A percentile compares a stretch with the other conserved stretches of the same genome.
Evolutionary conservation across 1,140 invertebrate genomes (phyloP).

Genomic region (Drosophila navojoa): DNA sequence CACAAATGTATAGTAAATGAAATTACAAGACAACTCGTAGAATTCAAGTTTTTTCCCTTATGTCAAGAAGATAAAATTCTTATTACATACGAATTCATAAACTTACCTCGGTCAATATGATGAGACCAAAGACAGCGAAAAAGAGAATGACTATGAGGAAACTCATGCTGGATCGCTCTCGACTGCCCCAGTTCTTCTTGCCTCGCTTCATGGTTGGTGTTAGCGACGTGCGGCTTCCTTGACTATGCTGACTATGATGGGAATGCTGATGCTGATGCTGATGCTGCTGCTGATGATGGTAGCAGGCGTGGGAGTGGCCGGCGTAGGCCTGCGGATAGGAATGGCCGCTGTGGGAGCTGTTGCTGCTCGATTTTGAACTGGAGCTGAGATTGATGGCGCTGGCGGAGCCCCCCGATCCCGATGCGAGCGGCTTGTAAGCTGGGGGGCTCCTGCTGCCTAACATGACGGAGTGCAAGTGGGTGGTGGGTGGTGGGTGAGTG

Average conservation of each 20-base stretch:
- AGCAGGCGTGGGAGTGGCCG: constrained; percentile 61
- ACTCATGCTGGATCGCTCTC: constrained; percentile 92
- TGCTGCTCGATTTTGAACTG: constrained; percentile 29
- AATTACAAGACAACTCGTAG: no score
- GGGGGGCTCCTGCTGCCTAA: constrained; percentile 77
- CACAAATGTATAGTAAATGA: no score
- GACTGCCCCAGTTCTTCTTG: constrained; percentile 85
- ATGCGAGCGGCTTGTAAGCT: constrained; percentile 61
- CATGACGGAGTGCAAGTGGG: constrained; percentile 57
- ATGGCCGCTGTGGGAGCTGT: constrained; percentile 51
- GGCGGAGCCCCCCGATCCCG: constrained; percentile 70
- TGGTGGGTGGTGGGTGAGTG: constrained; percentile 48
- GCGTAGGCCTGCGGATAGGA: constrained; percentile 62
- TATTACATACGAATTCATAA: no score
- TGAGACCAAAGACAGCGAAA: constrained; percentile 93
- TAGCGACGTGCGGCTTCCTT: constrained; percentile 62
- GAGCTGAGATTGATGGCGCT: constrained; percentile 19
- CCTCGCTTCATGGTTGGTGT: constrained; percentile 74
- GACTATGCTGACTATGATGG: constrained; percentile 52
- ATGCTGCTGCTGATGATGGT: constrained; percentile 64
- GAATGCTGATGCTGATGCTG: constrained; percentile 49
- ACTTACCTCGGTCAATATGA: constrained; percentile 90
- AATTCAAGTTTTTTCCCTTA: no score
- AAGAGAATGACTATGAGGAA: constrained; percentile 95
- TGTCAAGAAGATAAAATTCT: no score